Percentiles rank a stretch among this genome's conserved stretches.
Conservation (phyloP, 2,113 vertebrate genomes). For the Callospermophilus lateralis region DNA sequence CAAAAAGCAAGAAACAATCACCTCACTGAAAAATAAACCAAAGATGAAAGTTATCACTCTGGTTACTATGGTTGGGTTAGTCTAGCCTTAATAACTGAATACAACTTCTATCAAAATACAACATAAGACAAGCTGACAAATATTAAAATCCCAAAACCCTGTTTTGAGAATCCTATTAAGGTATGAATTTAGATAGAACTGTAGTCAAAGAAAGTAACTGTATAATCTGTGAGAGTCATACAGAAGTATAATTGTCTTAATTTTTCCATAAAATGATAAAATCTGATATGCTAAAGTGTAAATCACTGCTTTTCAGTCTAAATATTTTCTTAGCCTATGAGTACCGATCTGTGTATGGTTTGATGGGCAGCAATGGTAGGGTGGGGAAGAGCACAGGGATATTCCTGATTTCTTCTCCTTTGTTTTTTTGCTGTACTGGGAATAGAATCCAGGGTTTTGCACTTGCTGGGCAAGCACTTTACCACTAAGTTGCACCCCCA, state of each 20-base stretch:
- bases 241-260: conserved; percentile 33
- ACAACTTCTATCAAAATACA: conserved; percentile 26
- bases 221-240: conserved; percentile 19
- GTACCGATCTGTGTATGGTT: neutral
- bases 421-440: neutral
- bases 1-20: conserved; percentile 43
- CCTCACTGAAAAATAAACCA: conserved; percentile 28
- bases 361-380: fast-evolving
- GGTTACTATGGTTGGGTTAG: neutral
- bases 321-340: neutral
- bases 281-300: neutral
- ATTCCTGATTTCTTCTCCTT: neutral
- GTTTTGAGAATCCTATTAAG: neutral
- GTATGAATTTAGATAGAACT: conserved; percentile 54
- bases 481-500: neutral
- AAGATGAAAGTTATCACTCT: conserved; percentile 24
- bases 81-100: conserved; percentile 9
- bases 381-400: fast-evolving
- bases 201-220: conserved; percentile 11
- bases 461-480: neutral
- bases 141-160: conserved; percentile 30
- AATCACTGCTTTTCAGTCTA: conserved; percentile 5
- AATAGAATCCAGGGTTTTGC: neutral
- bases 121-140: neutral
- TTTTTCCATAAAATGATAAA: conserved; percentile 42